These are phyloP conservation scores for Zaprionus inermis DNA, from an alignment of 1,140 invertebrate species.

Conservation along the genomic window DNA sequence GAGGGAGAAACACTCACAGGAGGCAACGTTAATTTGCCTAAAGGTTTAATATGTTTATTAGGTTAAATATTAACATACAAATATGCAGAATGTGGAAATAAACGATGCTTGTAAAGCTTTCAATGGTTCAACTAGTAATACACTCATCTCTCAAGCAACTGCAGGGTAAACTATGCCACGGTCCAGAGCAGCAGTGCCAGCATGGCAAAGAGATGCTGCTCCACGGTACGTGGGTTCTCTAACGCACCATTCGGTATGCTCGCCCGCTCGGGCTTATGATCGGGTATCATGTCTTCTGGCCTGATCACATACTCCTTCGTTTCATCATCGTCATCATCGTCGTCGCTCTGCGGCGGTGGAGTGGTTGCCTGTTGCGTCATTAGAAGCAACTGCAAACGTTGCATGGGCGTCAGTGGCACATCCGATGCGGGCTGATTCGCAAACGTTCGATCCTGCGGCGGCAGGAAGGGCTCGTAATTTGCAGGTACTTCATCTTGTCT, in stretches of 20 bases:
- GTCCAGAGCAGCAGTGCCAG: conserved; percentile 47
- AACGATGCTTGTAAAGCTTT: conserved; percentile 72
- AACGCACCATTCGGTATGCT: conserved; percentile 27
- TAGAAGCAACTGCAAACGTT: conserved; percentile 56
- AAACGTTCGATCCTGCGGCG: conserved; percentile 14
- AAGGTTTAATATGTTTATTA: conserved; percentile 67
- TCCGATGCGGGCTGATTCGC: background rate
- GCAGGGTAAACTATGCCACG: conserved; percentile 20
- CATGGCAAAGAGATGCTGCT: conserved; percentile 37
- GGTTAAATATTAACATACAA: conserved; percentile 67
- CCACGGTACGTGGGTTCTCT: background rate
- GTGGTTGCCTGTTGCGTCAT: conserved; percentile 44
- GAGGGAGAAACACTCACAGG: background rate
- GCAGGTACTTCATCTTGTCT: conserved; percentile 34
- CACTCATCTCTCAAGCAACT: conserved; percentile 17
- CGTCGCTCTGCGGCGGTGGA: background rate
- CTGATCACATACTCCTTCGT: conserved; percentile 8
- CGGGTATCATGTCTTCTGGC: conserved; percentile 54
- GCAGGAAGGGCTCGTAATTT: conserved; percentile 59
- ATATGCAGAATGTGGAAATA: conserved; percentile 63
- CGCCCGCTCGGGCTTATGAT: conserved; percentile 9
- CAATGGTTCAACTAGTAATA: conserved; percentile 44
- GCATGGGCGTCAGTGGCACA: conserved; percentile 33
- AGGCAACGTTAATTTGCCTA: conserved; percentile 32
- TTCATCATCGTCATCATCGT: conserved; percentile 15